phyloP scores from a whole-genome alignment of 2,888 invertebrate genomes.

The Pseudanteris insignis region DNA sequence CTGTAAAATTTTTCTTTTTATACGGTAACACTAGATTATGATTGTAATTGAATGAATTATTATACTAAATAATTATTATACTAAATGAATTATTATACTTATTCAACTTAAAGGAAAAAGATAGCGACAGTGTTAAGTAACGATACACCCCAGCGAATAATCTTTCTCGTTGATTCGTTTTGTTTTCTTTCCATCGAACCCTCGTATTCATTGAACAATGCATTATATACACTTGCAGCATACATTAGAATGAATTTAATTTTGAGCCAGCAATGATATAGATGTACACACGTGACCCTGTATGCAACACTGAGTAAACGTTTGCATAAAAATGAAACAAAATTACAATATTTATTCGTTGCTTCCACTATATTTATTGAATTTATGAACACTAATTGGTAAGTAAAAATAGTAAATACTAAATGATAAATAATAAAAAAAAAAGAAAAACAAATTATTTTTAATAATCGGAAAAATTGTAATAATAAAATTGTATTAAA shows the following conservation, averaged over 20 bases:
- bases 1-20: too few relatives aligned
- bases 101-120: slow-evolving; percentile 4
- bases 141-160: slow-evolving; percentile 6
- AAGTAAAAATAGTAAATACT: too few relatives aligned
- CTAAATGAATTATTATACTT: too few relatives aligned
- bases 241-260: slow-evolving; percentile 34
- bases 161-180: slow-evolving; percentile 19
- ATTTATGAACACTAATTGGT: too few relatives aligned
- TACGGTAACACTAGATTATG: too few relatives aligned
- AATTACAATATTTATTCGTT: slow-evolving; percentile 5
- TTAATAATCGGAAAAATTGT: too few relatives aligned
- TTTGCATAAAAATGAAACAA: slow-evolving; percentile 13
- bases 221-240: slow-evolving; percentile 14
- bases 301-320: slow-evolving; percentile 8
- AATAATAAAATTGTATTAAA: too few relatives aligned
- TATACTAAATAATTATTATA: too few relatives aligned
- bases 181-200: slow-evolving; percentile 20
- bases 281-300: slow-evolving; percentile 9
- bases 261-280: slow-evolving; percentile 14
- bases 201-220: slow-evolving; percentile 7
- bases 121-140: slow-evolving; percentile 8
- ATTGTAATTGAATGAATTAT: too few relatives aligned
- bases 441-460: too few relatives aligned
- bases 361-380: too few relatives aligned
- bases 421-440: too few relatives aligned